A percentile compares a stretch with the other conserved stretches of the same genome.
These are phyloP conservation scores for Aspidoscelis tigris DNA, from an alignment of 2,113 vertebrate genomes.

Conservation along the genomic window DNA sequence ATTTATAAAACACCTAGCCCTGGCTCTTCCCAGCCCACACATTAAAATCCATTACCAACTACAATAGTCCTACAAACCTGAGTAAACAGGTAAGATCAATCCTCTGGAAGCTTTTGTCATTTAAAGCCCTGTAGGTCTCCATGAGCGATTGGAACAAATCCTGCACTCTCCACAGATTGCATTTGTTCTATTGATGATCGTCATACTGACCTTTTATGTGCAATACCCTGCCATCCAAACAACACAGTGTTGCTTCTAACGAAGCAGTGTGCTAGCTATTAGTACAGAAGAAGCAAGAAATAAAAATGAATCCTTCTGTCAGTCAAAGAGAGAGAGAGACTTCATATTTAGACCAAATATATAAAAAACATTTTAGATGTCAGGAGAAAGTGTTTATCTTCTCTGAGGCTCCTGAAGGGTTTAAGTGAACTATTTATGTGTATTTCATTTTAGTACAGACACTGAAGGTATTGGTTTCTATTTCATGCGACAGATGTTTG, in stretches of 20 bases:
- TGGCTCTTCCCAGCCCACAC: neutral
- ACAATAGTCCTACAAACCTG: no score
- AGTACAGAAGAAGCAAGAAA: neutral
- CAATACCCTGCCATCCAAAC: neutral
- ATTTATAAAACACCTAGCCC: neutral
- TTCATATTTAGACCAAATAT: neutral
- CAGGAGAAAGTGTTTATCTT: no score
- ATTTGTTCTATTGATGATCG: no score
- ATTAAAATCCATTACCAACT: neutral
- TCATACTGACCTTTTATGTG: neutral
- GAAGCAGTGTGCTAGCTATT: neutral
- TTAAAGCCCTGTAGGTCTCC: neutral
- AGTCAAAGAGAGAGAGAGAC: neutral
- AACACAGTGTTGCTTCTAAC: neutral
- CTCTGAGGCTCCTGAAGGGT: no score
- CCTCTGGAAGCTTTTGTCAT: neutral
- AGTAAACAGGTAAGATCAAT: neutral
- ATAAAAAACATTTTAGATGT: no score
- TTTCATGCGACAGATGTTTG: no score
- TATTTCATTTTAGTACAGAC: no score
- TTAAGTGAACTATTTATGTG: no score
- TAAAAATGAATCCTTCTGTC: neutral
- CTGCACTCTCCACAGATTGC: neutral
- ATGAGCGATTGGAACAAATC: neutral
- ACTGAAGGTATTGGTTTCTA: no score